A percentile compares a stretch with the other conserved stretches of the same genome.
Conservation (phyloP, 2,113 vertebrate species). For the Nycticebus coucang region DNA sequence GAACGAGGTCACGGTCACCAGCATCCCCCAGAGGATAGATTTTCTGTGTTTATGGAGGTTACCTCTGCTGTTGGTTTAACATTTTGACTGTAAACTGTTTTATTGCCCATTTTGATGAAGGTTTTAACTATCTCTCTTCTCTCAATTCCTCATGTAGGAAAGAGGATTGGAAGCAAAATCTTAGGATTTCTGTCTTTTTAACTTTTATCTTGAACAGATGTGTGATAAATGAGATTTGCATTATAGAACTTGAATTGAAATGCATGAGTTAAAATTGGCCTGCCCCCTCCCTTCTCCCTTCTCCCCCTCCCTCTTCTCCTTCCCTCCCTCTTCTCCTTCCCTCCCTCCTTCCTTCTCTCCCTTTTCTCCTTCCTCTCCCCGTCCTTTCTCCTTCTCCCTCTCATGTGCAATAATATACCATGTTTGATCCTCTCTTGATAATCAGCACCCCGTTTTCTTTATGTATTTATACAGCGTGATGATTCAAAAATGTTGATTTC, state of each 20-base stretch:
- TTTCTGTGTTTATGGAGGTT: background rate
- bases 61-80: background rate
- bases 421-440: background rate
- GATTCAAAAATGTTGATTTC: background rate
- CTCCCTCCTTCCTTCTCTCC: fast-evolving
- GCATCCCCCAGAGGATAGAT: background rate
- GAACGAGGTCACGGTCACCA: background rate
- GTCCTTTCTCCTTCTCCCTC: background rate
- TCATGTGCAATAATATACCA: background rate
- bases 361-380: too few relatives aligned
- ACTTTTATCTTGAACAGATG: background rate
- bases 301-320: fast-evolving
- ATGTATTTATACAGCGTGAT: background rate
- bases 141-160: background rate
- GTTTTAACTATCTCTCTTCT: background rate
- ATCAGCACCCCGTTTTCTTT: background rate
- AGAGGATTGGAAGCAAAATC: background rate
- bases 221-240: background rate
- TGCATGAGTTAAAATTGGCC: background rate
- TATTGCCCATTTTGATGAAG: background rate
- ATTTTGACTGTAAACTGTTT: background rate
- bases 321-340: too few relatives aligned
- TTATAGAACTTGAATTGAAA: background rate
- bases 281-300: fast-evolving
- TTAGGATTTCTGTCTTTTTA: background rate